Base-by-base conservation (phyloP, 2,797 vertebrate genomes). In the Pogoniulus pusillus region DNA sequence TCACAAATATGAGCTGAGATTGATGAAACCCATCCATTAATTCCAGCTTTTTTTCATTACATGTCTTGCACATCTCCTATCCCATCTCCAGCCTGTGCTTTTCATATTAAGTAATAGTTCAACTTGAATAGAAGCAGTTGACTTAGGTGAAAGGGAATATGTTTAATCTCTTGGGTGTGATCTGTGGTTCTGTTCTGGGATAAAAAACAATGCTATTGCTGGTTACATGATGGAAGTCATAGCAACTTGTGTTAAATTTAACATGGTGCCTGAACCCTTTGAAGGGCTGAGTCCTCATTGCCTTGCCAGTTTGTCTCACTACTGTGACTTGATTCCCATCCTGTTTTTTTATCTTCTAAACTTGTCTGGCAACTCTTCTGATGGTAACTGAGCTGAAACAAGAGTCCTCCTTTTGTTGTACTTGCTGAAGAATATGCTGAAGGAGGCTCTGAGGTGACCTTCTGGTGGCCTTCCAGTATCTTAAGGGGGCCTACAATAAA, bases 1-100 rank as follows among this genome's bases (percentile, higher is more conserved):
- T 93, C 93, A 87, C 74, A 91, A 87, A 83, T 91, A 88, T 82
- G 77, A 92, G 79, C 62, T 83, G 77, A 94, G 91, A 90, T 80
- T 87, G 93, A 94, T 93, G 88, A 92, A 62, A 87, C 35, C 55
- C 32, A 82, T 92, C 85, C 74, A 77, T 80, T 94, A 92, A 84
- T 82, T 86, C 82, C 66, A 75, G 60, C 18, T 62, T 81, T 71
- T 69, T 69, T 78, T 93, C 57, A 22, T 87, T 60, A 79, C 85
- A 71, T 0, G 0, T 80, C 92, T 92, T 86, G 6, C 6, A 6
- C 32, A 19, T 89, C 75, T 86, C 63, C 58, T 69, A 37, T 83
- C 47, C 62, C 22, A 53, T 76, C 49, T 84, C 71, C 58, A 80
- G 84, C 13, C 45, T 66, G 58, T 81, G 76, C 71, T 86, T 92